These are phyloP conservation scores for Sclerodermus sp. DNA, from an alignment of 2,888 invertebrate species.

Conservation along the genomic window DNA sequence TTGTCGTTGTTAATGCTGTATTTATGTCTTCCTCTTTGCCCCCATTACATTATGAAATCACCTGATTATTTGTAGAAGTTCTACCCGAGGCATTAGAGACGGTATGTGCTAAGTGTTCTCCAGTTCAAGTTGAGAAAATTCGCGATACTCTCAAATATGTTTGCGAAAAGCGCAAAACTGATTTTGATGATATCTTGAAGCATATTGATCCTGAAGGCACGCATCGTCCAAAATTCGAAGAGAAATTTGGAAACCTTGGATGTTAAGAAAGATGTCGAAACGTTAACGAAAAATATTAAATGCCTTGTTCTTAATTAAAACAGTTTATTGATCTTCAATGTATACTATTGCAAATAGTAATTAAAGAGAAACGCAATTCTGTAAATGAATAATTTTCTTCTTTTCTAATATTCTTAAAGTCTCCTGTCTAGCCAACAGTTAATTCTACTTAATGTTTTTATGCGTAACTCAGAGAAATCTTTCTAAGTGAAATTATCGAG, in stretches of 20 bases:
- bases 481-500: no score
- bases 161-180: slow-evolving; percentile 23
- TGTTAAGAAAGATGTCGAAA: slow-evolving; percentile 7
- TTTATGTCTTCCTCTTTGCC: background rate
- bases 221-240: slow-evolving; percentile 17
- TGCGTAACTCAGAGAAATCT: no score
- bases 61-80: slow-evolving; percentile 18
- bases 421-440: no score
- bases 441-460: no score
- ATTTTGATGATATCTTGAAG: slow-evolving; percentile 17
- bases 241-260: slow-evolving; percentile 24
- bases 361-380: no score
- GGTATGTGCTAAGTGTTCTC: slow-evolving; percentile 27
- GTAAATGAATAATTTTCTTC: no score
- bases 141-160: slow-evolving; percentile 20
- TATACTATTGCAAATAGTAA: no score
- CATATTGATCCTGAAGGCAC: slow-evolving; percentile 23
- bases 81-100: slow-evolving; percentile 25
- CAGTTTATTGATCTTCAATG: no score
- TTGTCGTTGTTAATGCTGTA: background rate
- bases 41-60: background rate
- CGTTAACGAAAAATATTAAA: no score
- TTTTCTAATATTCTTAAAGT: no score
- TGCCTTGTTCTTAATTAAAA: no score
- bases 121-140: slow-evolving; percentile 20